A percentile compares a stretch with the other conserved stretches of the same genome.
phyloP scores from a whole-genome alignment of 2,888 invertebrate species.

The Aelia acuminata region DNA sequence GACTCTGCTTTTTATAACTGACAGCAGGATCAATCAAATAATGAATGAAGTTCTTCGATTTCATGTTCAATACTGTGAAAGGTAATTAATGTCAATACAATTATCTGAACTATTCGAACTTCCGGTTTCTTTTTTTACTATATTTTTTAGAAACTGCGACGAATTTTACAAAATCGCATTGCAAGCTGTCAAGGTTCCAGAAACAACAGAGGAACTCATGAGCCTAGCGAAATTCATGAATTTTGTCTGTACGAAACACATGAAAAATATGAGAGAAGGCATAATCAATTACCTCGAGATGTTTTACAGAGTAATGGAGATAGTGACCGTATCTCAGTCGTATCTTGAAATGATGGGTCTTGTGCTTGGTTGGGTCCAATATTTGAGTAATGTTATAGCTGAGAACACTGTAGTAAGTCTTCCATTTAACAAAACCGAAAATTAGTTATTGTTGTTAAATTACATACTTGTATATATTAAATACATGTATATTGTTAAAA shows the following conservation, averaged over 20 bases:
- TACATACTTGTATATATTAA: not conserved
- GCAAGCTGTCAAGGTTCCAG: conserved; percentile 75
- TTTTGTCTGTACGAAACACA: conserved; percentile 80
- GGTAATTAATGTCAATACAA: conserved; percentile 40
- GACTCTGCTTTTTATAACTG: conserved; percentile 49
- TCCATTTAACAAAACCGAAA: too few species aligned
- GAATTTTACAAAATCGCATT: conserved; percentile 34
- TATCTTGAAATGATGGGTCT: conserved; percentile 86
- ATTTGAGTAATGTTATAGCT: conserved; percentile 86
- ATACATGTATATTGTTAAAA: conserved; percentile 18
- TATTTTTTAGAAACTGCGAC: conserved; percentile 26
- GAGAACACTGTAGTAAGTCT: conserved; percentile 69
- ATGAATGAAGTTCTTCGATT: conserved; percentile 52
- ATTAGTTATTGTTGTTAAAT: not conserved
- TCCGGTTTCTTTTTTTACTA: not conserved
- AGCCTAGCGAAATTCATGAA: conserved; percentile 86
- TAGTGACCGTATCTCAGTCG: conserved; percentile 79
- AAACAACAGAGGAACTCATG: conserved; percentile 85
- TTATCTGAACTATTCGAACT: not conserved
- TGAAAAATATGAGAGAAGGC: conserved; percentile 79
- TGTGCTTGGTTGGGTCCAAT: conserved; percentile 86
- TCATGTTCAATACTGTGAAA: conserved; percentile 53
- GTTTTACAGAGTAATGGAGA: conserved; percentile 81
- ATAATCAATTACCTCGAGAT: conserved; percentile 79
- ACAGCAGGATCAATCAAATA: conserved; percentile 45